Conservation (phyloP, 2,797 vertebrate species). For the Onychomys leucogaster region DNA sequence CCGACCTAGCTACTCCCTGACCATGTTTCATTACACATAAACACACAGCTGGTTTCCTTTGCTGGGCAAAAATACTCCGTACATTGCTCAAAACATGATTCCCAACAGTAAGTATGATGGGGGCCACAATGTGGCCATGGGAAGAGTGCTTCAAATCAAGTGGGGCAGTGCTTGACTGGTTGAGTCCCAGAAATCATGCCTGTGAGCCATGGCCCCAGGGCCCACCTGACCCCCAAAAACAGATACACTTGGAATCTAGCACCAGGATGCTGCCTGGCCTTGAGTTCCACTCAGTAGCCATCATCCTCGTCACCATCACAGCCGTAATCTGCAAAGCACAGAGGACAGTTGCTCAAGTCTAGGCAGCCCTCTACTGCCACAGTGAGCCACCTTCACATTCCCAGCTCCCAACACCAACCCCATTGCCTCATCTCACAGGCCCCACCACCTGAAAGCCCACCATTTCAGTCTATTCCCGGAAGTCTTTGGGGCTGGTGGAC, state of each 20-base stretch:
- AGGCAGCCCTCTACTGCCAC: fast-evolving
- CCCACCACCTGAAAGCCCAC: fast-evolving
- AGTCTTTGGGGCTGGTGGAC: neutral
- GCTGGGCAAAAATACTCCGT: slow-evolving; percentile 68
- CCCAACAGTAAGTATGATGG: slow-evolving; percentile 74
- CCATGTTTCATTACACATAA: neutral
- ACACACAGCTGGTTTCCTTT: slow-evolving; percentile 20
- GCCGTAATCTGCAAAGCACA: slow-evolving; percentile 92
- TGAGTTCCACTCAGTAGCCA: slow-evolving; percentile 84
- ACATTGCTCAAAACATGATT: slow-evolving; percentile 72
- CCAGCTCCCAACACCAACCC: neutral
- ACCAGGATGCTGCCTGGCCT: neutral
- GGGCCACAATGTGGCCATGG: slow-evolving; percentile 45
- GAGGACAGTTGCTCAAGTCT: fast-evolving
- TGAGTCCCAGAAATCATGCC: neutral
- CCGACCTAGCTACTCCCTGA: neutral
- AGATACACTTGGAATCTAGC: neutral
- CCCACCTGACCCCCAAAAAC: neutral
- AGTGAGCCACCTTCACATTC: neutral
- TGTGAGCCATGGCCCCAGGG: neutral
- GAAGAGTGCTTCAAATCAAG: neutral
- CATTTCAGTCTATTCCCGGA: neutral
- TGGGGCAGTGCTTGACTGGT: neutral
- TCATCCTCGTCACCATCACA: slow-evolving; percentile 93
- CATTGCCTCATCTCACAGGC: neutral